Evolutionary conservation across 2,797 vertebrate species (phyloP), one percentile per base, ranked within the genome.

Genomic region (Gephyroberyx darwinii): DNA sequence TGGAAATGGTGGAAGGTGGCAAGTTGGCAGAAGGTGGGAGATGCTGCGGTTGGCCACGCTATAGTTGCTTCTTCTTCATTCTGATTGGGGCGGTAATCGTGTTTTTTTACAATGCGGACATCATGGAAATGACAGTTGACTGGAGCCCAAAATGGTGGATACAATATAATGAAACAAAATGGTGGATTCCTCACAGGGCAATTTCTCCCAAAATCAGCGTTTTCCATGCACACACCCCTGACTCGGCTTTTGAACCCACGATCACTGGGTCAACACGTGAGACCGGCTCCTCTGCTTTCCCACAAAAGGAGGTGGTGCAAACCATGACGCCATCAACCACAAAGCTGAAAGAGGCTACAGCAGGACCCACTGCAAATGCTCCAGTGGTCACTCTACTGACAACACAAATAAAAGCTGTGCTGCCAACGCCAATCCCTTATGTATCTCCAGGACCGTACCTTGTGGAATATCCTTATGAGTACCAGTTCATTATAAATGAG

Each of bases 401-500:
- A 4, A 33, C 45, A 8, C 43, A 19, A 12, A 52, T 2, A 0
- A 17, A 10, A 6, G 0, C 30, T 13, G 12, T 2, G 5, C 4
- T 8, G 1, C 17, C 26, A 5, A 17, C 54, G 1, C 57, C 22
- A 0, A 19, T 33, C 35, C 77, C 78, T 1, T 91, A 90, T 30
- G 63, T 65, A 1, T 83, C 88, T 64, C 76, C 75, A 20, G 79
- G 73, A 3, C 35, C 41, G 2, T 86, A 81, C 47, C 22, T 7
- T 4, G 86, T 88, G 54, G 52, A 79, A 37, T 90, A 90, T 0
- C 92, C 92, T 0, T 3, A 83, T n/a, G 68, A 58, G 0, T 90
- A 93, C 74, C 69, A 76, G 2, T 92, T 89, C 58, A 26, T 88
- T 19, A 69, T 91, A 10, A 90, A 92, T 54, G 82, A 85, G 22